A percentile compares a stretch with the other conserved stretches of the same genome.
Evolutionary conservation across 2,797 vertebrate species (phyloP).

Genomic region (Cossypha niveicapilla): DNA sequence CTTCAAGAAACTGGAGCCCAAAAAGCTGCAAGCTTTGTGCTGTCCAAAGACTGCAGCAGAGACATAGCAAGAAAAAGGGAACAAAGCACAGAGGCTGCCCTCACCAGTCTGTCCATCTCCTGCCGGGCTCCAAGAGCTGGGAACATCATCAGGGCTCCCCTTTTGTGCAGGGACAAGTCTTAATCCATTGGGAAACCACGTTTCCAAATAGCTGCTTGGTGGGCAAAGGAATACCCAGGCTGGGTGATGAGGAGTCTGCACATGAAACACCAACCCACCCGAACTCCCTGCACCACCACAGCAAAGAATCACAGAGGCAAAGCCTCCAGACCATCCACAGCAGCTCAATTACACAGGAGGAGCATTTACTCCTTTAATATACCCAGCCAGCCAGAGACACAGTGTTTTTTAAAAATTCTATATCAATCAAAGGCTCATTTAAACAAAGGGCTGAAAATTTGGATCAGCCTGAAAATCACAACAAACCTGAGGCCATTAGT

Average conservation of each 20-base stretch:
- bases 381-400: neutral
- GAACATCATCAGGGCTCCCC: neutral
- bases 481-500: slow-evolving; percentile 31
- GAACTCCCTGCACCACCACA: neutral
- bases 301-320: neutral
- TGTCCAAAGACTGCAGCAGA: neutral
- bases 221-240: neutral
- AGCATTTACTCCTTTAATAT: neutral
- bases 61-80: neutral
- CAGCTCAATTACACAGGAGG: neutral
- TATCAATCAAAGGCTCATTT: neutral
- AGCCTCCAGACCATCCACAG: neutral
- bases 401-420: neutral
- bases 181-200: neutral
- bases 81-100: neutral
- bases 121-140: neutral
- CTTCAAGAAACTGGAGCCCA: neutral
- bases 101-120: neutral
- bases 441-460: neutral
- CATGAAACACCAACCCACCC: neutral
- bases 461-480: slow-evolving; percentile 3
- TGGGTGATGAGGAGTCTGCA: neutral
- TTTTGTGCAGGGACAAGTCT: fast-evolving
- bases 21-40: neutral
- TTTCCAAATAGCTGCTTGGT: fast-evolving